Conservation (phyloP, 2,888 invertebrate genomes). For the Rhagium mordax region DNA sequence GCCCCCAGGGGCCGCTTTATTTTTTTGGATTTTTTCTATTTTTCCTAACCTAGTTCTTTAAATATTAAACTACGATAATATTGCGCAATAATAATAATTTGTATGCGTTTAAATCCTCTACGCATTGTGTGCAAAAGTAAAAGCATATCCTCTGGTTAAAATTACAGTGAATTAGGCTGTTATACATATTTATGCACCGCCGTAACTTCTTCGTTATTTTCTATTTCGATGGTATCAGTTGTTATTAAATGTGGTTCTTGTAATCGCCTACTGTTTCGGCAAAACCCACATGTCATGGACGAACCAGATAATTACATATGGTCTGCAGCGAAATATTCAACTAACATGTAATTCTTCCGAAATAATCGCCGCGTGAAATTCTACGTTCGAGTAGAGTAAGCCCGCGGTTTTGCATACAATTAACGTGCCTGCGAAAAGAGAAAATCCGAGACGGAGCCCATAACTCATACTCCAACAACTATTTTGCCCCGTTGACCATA, state of each 20-base stretch:
- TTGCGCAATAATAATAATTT: not conserved
- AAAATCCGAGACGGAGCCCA: constrained; percentile 12
- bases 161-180: constrained; percentile 7
- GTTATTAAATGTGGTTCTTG: not conserved
- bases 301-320: not conserved
- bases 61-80: too few relatives aligned
- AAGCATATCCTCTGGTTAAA: constrained; percentile 18
- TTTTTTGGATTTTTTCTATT: too few relatives aligned
- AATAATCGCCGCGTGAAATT: constrained; percentile 37
- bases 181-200: constrained; percentile 6
- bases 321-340: not conserved
- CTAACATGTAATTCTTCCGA: constrained; percentile 4
- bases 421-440: constrained; percentile 4
- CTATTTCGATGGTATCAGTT: constrained; percentile 8
- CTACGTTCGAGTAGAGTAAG: constrained; percentile 26
- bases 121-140: constrained; percentile 27
- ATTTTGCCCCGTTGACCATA: not conserved
- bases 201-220: constrained; percentile 4
- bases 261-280: not conserved
- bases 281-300: not conserved
- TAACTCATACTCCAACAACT: not conserved
- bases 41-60: too few relatives aligned
- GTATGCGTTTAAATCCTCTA: not conserved
- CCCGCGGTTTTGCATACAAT: constrained; percentile 34
- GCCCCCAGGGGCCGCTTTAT: too few relatives aligned